Base-by-base conservation (phyloP, 2,888 invertebrate genomes). In the Lasioglossum leucozonium region DNA sequence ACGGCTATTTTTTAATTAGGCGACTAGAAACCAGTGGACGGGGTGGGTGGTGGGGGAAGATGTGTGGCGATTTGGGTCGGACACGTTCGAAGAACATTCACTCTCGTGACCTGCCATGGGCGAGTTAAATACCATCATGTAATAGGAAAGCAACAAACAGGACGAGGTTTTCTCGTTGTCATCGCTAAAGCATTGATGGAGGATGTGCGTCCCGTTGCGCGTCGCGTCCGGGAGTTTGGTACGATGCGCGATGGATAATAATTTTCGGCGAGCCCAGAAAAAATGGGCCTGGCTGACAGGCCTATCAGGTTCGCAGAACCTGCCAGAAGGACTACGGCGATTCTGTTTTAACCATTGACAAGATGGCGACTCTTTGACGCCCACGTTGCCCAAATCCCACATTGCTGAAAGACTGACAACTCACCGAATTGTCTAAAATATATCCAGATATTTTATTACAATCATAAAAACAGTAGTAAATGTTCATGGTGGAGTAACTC, bases 1-100 rank as follows among this genome's bases (percentile, higher is more conserved):
- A 75, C 77, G 90, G 87, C 90, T 89, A 92, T 93, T 93, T 93
- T 92, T 93, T 92, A 89, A 93, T 90, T 93, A 93, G 93, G 93
- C 91, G 89, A 93, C 89, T 89, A 93, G 93, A 87, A 93, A 69
- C 67, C 47, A 65, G 37, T 47, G 16, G 73, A 51, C 55, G 72
- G 30, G 44, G 71, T 72, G 82, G 67, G 26, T 13, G 58, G 34
- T 42, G 71, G 37, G 58, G 16, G 73, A 51, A 37, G 44, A 73
- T 72, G 82, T 71, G 26, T 11, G 58, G 26, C 26, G 73, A 78
- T 37, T 44, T 81, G 72, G 73, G 81, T 79, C 82, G 81, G 72
- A 73, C 77, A 74, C 71, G 74, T 71, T 40, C 73, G 81, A 16
- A 76, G 79, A 51, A 65, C 78, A 58, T 72, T 55, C 85, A 44